phyloP scores from a whole-genome alignment of 2,113 vertebrate species.

The rat (Rattus norvegicus) region GRCr8 NC_086023.1:73601501-73602000 shows the following conservation, averaged over 20 bases:
- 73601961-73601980: background rate
- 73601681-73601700: background rate
- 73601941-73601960: background rate
- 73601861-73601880: background rate
- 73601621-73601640: background rate
- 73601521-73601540: background rate
- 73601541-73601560: background rate
- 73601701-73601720: background rate
- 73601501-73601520: background rate
- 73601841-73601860: background rate
- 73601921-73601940: background rate
- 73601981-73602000: background rate
- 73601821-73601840: background rate
- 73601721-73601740: background rate
- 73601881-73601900: background rate
- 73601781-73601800: background rate
- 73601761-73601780: background rate
- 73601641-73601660: background rate
- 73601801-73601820: background rate
- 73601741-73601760: background rate
- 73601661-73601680: background rate
- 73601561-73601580: background rate
- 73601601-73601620: background rate
- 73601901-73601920: background rate
- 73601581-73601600: background rate